Base-by-base conservation (phyloP, 2,113 vertebrate species). In the Chloropsis cyanopogon region DNA sequence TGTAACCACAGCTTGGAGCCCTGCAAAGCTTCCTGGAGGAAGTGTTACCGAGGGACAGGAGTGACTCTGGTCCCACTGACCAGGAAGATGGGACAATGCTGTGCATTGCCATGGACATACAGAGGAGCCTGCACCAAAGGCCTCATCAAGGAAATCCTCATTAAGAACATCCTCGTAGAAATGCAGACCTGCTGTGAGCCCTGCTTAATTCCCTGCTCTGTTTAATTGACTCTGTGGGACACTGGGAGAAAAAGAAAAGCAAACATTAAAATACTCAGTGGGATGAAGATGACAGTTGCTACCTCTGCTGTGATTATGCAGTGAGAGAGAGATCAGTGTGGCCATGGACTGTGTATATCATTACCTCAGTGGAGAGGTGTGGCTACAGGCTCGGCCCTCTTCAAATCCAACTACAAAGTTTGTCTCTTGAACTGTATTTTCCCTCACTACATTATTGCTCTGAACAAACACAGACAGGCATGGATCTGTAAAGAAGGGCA, bases 211-310 rank as follows among this genome's bases (percentile, higher is more conserved):
- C 70, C 41, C 29, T 0, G 0, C 81, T 82, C 49, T 0, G 2
- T 94, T 91, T 90, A 96, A 90, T 96, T 95, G 90, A 70, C 90
- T 93, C 96, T 82, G 87, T 76, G 82, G 61, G 84, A 93, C 49
- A 31, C n/a, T 35, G 54, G 50, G 63, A 92, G 60, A 39, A 52
- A 89, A 91, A 89, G 91, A 56, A 94, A 90, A 92, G 50, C 63
- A 93, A 94, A 85, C 50, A 80, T 94, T 93, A 90, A 77, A 91
- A 80, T 46, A 26, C 71, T 24, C 88, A 66, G 79, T 90, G 71
- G 90, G 90, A 57, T 80, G 75, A 85, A 63, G 63, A 87, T 61
- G 92, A 33, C 66, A 83, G 82, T 90, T 72, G 39, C 52, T 91
- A 31, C 78, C 65, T 91, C 84, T 60, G 54, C 73, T 86, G 83